Evolutionary conservation across 2,113 vertebrate species (phyloP).

Genomic region (Elgaria multicarinata): DNA sequence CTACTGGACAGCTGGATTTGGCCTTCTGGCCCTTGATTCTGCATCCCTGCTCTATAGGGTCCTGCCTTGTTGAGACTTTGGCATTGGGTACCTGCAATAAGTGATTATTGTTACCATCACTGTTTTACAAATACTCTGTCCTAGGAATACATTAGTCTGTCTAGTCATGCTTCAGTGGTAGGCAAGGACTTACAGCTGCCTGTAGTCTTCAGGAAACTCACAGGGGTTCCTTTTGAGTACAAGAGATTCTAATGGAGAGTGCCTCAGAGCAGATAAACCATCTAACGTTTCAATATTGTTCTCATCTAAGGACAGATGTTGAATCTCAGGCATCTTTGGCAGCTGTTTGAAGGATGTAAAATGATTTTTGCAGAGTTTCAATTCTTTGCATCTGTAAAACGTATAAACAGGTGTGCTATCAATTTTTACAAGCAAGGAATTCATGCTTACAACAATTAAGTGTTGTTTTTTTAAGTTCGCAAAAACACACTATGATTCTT

Average conservation of each 20-base stretch:
- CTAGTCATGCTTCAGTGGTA: background rate
- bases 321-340: constrained; percentile 91
- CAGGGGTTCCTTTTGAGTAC: constrained; percentile 88
- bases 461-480: background rate
- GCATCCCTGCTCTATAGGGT: background rate
- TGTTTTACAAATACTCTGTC: background rate
- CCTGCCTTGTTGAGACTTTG: background rate
- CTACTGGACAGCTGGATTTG: too few relatives aligned
- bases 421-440: background rate
- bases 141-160: background rate
- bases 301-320: constrained; percentile 90
- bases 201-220: constrained; percentile 90
- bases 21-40: background rate
- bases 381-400: constrained; percentile 86
- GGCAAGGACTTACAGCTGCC: constrained; percentile 80
- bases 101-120: background rate
- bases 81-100: background rate
- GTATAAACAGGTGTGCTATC: constrained; percentile 50
- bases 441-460: background rate
- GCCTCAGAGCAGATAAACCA: constrained; percentile 82
- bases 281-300: constrained; percentile 85
- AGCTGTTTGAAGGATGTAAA: constrained; percentile 90
- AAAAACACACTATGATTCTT: background rate
- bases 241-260: constrained; percentile 85
- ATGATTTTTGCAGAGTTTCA: constrained; percentile 91